Evolutionary conservation across 2,888 invertebrate genomes (phyloP), one percentile per base, ranked within the genome.

Genomic region (Homarus gammarus): DNA sequence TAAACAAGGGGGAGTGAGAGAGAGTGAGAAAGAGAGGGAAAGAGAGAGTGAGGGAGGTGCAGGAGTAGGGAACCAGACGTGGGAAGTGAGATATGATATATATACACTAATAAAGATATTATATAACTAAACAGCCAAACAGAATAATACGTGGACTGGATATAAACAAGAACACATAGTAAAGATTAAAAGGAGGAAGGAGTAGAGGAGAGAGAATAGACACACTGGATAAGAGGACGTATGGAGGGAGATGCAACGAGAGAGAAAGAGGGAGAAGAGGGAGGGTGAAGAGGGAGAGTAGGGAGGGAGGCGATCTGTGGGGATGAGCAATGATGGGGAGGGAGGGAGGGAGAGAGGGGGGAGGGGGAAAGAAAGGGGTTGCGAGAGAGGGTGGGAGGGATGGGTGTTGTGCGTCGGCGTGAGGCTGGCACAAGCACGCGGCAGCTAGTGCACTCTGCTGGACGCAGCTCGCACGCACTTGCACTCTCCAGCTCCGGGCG

Each of bases 401-500:
- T 51, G 31, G n/a, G 27, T 12, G 1, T n/a, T 51, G 51, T 51
- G 78, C 78, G 78, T 12, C 31, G 31, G 78, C 78, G 78, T 31
- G 56, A n/a, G 31, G 12, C n/a, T 33, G 15, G 8, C 49, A 44
- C 78, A 49, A 78, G 51, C 78, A 78, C 78, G 31, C 78, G 51
- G 78, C 44, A 78, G 78, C 51, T 78, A 51, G 31, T 51, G 78
- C 78, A 78, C 78, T 78, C 78, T 78, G 44, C 51, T 31, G 78
- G 78, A 22, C 27, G 51, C 78, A 12, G 18, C 12, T 8, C 27
- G 78, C 51, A 51, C 51, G 44, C 78, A 33, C 56, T 49, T 33
- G 33, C 51, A 51, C 78, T n/a, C 78, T 15, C 15, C n/a, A 15
- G 15, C 12, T n/a, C 5, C 2, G 15, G 51, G 2, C 51, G 33